Evolutionary conservation across 2,888 invertebrate species (phyloP).

Genomic region (Thelaira solivaga): DNA sequence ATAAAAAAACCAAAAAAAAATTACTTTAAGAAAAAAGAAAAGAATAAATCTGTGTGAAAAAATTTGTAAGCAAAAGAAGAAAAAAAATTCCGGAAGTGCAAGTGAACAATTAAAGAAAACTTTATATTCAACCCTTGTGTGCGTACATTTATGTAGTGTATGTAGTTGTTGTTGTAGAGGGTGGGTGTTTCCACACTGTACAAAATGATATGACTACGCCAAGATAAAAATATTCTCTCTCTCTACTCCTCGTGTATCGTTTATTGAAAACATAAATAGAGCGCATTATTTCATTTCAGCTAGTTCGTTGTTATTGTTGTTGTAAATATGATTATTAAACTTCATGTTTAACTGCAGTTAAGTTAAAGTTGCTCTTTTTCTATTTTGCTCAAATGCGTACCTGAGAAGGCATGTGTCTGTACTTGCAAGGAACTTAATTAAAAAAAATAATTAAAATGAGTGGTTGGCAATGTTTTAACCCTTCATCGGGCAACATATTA

Average conservation of each 20-base stretch:
- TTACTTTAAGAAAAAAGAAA: background rate
- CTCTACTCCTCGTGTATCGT: too few species aligned
- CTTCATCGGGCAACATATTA: too few species aligned
- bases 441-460: background rate
- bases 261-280: slow-evolving; percentile 24
- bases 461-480: background rate
- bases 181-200: slow-evolving; percentile 31
- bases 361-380: slow-evolving; percentile 35
- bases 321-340: slow-evolving; percentile 26
- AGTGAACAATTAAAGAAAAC: slow-evolving; percentile 49
- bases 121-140: slow-evolving; percentile 46
- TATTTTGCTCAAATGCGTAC: background rate
- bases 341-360: slow-evolving; percentile 41
- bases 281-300: slow-evolving; percentile 2
- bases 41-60: background rate
- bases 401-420: background rate
- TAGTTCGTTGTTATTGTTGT: slow-evolving; percentile 2
- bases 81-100: slow-evolving; percentile 57
- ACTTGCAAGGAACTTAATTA: slow-evolving; percentile 5
- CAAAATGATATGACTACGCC: too few species aligned
- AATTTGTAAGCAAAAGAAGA: background rate
- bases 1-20: background rate
- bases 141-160: slow-evolving; percentile 2
- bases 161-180: slow-evolving; percentile 12
- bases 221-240: too few species aligned